Conservation (phyloP, 53 echinoderm and acorn worm genomes). For the Zoroaster sp. region DNA sequence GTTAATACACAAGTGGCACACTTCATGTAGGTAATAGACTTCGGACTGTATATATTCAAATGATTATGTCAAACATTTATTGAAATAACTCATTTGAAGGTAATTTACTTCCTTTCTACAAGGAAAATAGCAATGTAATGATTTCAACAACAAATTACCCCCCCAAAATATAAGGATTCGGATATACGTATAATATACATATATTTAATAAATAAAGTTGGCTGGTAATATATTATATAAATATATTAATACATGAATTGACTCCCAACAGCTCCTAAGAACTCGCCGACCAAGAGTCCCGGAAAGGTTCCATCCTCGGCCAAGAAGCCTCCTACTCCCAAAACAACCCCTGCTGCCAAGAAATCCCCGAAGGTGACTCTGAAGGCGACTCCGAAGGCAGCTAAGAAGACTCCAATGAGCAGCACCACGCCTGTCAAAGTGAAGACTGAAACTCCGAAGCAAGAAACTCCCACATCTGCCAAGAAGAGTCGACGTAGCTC, state of each 20-base stretch:
- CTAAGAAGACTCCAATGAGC: conserved; percentile 23
- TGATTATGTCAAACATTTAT: not conserved
- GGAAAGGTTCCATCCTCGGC: conserved; percentile 32
- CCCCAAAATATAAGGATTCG: too few species aligned
- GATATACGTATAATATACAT: too few species aligned
- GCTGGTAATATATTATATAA: too few species aligned
- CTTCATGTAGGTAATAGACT: too few species aligned
- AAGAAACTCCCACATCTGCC: conserved; percentile 48
- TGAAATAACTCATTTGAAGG: too few species aligned
- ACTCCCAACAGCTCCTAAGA: not conserved
- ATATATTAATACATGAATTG: too few species aligned
- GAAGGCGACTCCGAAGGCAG: conserved; percentile 8
- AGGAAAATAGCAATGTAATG: too few species aligned
- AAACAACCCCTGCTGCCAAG: conserved; percentile 33
- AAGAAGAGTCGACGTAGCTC: conserved; percentile 44
- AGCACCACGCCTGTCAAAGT: conserved; percentile 50
- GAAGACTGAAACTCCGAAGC: conserved; percentile 27
- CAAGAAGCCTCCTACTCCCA: conserved; percentile 62
- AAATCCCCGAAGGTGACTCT: not conserved
- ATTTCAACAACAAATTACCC: too few species aligned
- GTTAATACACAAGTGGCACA: too few species aligned
- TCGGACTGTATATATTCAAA: too few species aligned
- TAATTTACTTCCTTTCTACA: too few species aligned
- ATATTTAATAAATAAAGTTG: too few species aligned
- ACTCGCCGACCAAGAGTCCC: conserved; percentile 21